These are phyloP conservation scores for Pachydiplax longipennis DNA, from an alignment of 2,888 invertebrate genomes.

Conservation along the genomic window DNA sequence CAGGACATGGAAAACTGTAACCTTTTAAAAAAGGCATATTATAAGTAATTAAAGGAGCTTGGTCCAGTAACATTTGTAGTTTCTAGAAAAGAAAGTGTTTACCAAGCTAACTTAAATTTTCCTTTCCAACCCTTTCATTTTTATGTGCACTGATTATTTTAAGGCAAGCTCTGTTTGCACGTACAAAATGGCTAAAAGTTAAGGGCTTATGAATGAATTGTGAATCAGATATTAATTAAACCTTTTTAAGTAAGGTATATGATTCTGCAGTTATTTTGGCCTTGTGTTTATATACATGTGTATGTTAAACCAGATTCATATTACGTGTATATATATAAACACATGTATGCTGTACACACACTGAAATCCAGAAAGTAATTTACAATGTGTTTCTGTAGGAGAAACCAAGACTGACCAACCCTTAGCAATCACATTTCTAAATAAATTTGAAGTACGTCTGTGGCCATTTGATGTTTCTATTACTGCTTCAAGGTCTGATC, in stretches of 20 bases:
- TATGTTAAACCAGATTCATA: not conserved
- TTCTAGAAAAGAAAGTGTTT: not conserved
- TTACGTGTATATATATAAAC: not conserved
- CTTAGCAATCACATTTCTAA: conserved; percentile 14
- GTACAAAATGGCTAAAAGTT: not conserved
- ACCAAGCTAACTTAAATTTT: not conserved
- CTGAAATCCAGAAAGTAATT: conserved; percentile 3
- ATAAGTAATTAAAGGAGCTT: conserved; percentile 30
- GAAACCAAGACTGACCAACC: conserved; percentile 43
- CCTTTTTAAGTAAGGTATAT: not conserved
- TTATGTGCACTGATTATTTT: not conserved
- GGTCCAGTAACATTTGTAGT: conserved; percentile 37
- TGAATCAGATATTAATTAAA: not conserved
- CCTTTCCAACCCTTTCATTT: not conserved
- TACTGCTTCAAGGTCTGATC: not conserved
- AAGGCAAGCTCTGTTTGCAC: conserved; percentile 22
- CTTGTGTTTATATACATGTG: not conserved
- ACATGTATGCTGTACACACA: not conserved
- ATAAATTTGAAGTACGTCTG: not conserved
- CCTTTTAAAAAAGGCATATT: not conserved
- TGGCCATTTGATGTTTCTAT: not conserved
- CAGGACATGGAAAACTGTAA: conserved; percentile 14
- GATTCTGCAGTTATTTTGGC: conserved; percentile 11
- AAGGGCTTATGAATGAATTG: not conserved
- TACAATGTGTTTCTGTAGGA: conserved; percentile 36